Conservation (phyloP, 2,113 vertebrate genomes). For the Rhodinocichla rosea region DNA sequence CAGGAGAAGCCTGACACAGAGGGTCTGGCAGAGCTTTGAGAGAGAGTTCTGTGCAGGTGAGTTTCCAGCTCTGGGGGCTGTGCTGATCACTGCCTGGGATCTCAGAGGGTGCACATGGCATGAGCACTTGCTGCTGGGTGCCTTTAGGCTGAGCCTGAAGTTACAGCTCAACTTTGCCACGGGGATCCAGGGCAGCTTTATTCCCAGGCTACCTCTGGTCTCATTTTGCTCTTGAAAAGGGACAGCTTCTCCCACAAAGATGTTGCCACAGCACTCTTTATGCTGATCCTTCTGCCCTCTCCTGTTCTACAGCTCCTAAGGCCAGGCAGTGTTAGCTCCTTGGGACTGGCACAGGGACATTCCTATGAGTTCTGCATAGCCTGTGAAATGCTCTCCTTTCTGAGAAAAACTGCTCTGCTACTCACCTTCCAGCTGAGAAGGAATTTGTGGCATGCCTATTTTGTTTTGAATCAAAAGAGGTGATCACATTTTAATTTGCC, state of each 20-base stretch:
- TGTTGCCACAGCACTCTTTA: neutral
- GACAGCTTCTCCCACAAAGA: neutral
- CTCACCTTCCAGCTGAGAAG: neutral
- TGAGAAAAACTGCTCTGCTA: neutral
- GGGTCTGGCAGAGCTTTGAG: neutral
- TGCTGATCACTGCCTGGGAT: accelerated
- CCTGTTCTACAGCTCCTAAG: neutral
- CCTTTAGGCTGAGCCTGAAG: neutral
- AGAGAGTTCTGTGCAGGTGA: accelerated
- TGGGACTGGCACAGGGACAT: neutral
- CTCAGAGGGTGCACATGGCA: neutral
- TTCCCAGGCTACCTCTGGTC: neutral
- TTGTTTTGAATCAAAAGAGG: neutral
- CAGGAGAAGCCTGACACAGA: neutral
- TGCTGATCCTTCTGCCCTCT: neutral
- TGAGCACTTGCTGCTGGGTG: neutral
- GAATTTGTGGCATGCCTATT: accelerated
- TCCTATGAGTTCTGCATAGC: neutral
- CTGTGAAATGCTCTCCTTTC: neutral
- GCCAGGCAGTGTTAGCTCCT: neutral
- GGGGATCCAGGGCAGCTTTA: neutral
- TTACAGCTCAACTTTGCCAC: neutral
- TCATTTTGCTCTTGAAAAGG: neutral
- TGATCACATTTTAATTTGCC: neutral
- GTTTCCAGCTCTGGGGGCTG: neutral